Evolutionary conservation across 2,797 vertebrate genomes (phyloP), one percentile per base, ranked within the genome.

Genomic region (Emydoidea blandingii): DNA sequence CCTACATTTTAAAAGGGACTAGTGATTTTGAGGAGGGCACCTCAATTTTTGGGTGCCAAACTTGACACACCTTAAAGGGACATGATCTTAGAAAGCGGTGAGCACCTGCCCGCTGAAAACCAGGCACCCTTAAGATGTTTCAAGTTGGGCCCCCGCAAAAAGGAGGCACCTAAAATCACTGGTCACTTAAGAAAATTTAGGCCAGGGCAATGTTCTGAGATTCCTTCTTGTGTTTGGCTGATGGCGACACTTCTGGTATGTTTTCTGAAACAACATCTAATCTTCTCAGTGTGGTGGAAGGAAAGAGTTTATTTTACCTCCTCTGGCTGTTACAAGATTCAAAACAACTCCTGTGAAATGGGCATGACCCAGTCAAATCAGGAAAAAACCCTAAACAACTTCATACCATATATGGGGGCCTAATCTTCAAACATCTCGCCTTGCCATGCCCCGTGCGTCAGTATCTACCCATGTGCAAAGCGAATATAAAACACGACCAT

Each of bases 261-360:
- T 54, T 91, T 80, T 92, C 88, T 87, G 78, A 91, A 96, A 96
- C 93, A 94, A 89, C 90, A 94, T 93, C 87, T 88, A 90, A 95
- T 94, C 79, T 93, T 83, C 21, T 65, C 16, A 79, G 72, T 93
- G 78, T 89, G 94, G 81, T 95, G 65, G 78, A 96, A 89, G 86
- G 79, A 93, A 95, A 91, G 31, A 86, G 86, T 90, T 96, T 89
- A 78, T 94, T 97, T 95, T 93, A 92, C 78, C 85, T 89, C 62
- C 74, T 76, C n/a, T 93, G 86, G 68, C 91, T 93, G 79, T 86
- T 89, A 83, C 59, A 92, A 95, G 93, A 96, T 93, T 93, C 92
- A 96, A 93, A 96, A 90, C 80, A 85, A 87, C 96, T 97, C 92
- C 54, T 92, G 96, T 81, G 82, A 96, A 94, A 96, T 53, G 54